Percentiles rank a stretch among this genome's conserved stretches.
Conservation (phyloP, 2,888 invertebrate genomes). For the Minunthozetes semirufus region DNA sequence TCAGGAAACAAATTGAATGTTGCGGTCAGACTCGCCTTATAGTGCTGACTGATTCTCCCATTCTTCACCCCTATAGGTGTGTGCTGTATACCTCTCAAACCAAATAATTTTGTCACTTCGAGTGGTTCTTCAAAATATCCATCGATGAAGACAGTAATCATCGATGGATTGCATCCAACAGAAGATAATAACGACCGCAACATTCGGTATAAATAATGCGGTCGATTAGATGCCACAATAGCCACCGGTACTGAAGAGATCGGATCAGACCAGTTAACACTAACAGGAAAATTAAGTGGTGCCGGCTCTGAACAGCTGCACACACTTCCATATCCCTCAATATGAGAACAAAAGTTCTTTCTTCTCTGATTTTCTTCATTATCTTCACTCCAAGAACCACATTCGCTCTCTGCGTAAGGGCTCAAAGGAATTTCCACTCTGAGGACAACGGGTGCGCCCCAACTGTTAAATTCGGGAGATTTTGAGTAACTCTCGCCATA, state of each 20-base stretch:
- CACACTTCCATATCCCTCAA: conserved; percentile 58
- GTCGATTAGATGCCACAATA: conserved; percentile 57
- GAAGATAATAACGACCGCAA: conserved; percentile 53
- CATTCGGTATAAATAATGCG: conserved; percentile 57
- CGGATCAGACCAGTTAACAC: background rate
- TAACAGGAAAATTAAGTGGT: background rate
- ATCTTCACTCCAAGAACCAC: conserved; percentile 51
- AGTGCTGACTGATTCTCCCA: too few species aligned
- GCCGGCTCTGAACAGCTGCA: conserved; percentile 51
- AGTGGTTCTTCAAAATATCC: too few species aligned
- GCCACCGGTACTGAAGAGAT: conserved; percentile 52
- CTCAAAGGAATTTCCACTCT: conserved; percentile 49
- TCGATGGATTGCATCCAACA: too few species aligned
- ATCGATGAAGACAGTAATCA: too few species aligned
- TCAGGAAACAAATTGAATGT: too few species aligned
- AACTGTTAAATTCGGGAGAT: conserved; percentile 53
- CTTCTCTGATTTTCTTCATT: conserved; percentile 52
- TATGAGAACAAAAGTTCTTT: conserved; percentile 54
- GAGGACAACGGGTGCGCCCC: conserved; percentile 55
- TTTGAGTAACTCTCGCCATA: conserved; percentile 54
- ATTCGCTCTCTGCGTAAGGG: conserved; percentile 50
- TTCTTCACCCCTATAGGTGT: too few species aligned
- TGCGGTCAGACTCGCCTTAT: too few species aligned
- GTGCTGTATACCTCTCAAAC: too few species aligned
- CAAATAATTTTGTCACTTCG: too few species aligned